These are phyloP conservation scores for Selenia dentaria DNA, from an alignment of 2,888 invertebrate genomes.

Conservation along the genomic window DNA sequence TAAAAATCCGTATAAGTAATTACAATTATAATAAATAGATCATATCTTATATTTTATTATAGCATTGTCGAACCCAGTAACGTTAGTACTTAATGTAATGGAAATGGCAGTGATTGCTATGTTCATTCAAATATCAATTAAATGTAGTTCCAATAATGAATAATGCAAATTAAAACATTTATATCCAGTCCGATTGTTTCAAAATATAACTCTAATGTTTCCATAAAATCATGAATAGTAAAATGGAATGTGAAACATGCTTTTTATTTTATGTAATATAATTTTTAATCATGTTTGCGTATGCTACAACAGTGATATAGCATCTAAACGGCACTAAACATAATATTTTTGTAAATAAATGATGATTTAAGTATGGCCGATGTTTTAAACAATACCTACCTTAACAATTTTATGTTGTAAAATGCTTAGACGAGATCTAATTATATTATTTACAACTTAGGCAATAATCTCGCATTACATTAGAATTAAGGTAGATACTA, in stretches of 20 bases:
- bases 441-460: slow-evolving; percentile 31
- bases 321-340: slow-evolving; percentile 53
- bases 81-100: slow-evolving; percentile 24
- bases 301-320: slow-evolving; percentile 50
- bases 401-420: slow-evolving; percentile 25
- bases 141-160: slow-evolving; percentile 9
- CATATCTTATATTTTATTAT: slow-evolving; percentile 32
- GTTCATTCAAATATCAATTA: slow-evolving; percentile 21
- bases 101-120: slow-evolving; percentile 45
- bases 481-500: no score
- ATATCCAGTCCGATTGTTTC: background rate
- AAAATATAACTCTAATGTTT: no score
- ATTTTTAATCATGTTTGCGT: slow-evolving; percentile 67
- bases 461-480: slow-evolving; percentile 17
- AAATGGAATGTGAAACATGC: slow-evolving; percentile 20
- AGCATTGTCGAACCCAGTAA: no score
- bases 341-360: slow-evolving; percentile 81
- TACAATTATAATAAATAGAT: slow-evolving; percentile 33
- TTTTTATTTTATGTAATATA: slow-evolving; percentile 20
- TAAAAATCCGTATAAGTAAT: slow-evolving; percentile 30
- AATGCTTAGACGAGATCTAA: slow-evolving; percentile 52
- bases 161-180: slow-evolving; percentile 2
- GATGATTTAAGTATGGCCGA: slow-evolving; percentile 47
- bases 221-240: no score
- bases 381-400: slow-evolving; percentile 30